Evolutionary conservation across 2,113 vertebrate genomes (phyloP).

Genomic region (Thermophis baileyi): DNA sequence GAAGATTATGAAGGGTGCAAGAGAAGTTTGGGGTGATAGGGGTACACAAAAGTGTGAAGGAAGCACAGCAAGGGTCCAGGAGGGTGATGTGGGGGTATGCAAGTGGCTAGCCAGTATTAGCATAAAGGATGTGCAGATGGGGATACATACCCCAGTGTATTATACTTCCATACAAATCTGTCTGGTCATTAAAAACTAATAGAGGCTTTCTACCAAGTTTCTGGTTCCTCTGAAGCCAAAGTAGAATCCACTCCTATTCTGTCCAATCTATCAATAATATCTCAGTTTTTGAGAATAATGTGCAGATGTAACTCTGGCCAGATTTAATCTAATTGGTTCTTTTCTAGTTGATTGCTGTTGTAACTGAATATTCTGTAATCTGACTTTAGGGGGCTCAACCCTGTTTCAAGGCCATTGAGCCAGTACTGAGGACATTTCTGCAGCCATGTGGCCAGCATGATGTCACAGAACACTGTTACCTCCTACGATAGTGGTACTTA

Average conservation of each 20-base stretch:
- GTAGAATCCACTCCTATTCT: neutral
- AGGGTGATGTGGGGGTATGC: neutral
- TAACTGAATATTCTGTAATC: neutral
- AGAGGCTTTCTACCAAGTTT: neutral
- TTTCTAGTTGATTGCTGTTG: neutral
- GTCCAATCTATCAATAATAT: neutral
- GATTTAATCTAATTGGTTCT: neutral
- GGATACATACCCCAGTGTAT: neutral
- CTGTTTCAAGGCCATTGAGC: too few relatives aligned
- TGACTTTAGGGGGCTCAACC: too few relatives aligned
- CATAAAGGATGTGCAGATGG: too few relatives aligned
- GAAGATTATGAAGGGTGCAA: neutral
- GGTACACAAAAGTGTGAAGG: neutral
- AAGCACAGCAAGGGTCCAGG: neutral
- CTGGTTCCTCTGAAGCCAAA: neutral
- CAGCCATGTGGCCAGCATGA: neutral
- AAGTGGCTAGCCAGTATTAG: neutral
- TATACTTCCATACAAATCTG: neutral
- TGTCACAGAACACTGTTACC: neutral
- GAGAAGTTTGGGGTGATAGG: neutral
- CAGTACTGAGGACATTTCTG: neutral
- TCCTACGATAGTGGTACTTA: neutral
- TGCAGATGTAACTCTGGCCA: neutral
- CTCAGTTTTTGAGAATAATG: neutral
- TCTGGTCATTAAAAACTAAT: neutral